Evolutionary conservation across 2,113 vertebrate genomes (phyloP).

Genomic region (Paramormyrops kingsleyae): DNA sequence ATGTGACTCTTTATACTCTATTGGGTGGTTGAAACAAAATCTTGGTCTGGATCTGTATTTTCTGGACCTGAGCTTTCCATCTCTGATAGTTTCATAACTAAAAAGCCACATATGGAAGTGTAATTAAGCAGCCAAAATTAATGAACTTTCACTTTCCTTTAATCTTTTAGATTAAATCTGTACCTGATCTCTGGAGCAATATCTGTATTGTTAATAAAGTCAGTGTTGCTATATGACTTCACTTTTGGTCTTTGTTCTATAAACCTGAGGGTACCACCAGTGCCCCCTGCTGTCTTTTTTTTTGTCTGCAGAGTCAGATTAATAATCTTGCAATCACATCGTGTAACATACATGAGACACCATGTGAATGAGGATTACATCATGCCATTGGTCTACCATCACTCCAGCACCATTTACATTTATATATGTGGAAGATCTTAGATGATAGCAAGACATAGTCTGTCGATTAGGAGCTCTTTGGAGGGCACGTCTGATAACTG

Average conservation of each 20-base stretch:
- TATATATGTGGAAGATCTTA: neutral
- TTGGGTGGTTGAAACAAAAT: neutral
- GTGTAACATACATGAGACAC: neutral
- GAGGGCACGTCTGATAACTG: neutral
- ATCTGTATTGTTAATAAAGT: conserved; percentile 98
- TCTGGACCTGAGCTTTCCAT: neutral
- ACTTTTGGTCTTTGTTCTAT: conserved; percentile 98
- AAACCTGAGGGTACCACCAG: conserved; percentile 83
- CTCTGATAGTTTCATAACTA: conserved; percentile 19
- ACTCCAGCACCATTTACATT: neutral
- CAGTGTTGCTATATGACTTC: conserved; percentile 97
- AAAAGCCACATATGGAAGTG: conserved; percentile 33
- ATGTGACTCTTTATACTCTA: neutral
- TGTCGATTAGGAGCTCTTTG: neutral
- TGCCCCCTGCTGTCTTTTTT: conserved; percentile 38
- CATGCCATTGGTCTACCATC: neutral
- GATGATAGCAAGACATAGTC: neutral
- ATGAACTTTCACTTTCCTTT: conserved; percentile 93
- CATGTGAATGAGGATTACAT: neutral
- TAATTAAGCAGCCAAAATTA: conserved; percentile 85
- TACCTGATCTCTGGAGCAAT: conserved; percentile 99
- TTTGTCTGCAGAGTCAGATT: neutral
- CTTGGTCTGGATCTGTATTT: neutral
- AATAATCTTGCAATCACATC: neutral
- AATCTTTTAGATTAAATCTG: conserved; percentile 77